Percentiles rank a stretch among this genome's conserved stretches.
Evolutionary conservation across 2,888 invertebrate species (phyloP).

Genomic region (Ichneumon xanthorius): DNA sequence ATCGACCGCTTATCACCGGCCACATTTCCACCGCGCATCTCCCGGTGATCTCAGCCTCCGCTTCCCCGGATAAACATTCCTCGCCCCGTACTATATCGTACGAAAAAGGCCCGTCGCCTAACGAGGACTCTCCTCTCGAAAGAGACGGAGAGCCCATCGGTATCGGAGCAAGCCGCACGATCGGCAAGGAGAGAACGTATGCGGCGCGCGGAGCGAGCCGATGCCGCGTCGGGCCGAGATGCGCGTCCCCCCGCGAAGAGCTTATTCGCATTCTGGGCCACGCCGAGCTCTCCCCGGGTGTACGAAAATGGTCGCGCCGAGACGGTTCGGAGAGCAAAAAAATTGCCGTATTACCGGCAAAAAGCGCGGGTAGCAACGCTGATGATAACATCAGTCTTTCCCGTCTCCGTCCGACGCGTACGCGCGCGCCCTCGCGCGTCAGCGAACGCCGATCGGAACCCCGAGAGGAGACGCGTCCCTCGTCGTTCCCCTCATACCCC

Average conservation of each 20-base stretch:
- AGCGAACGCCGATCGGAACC: slow-evolving; percentile 7
- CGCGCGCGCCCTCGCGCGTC: slow-evolving; percentile 38
- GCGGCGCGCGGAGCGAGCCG: neutral
- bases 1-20: neutral
- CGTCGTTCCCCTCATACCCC: slow-evolving; percentile 65
- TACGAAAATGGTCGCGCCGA: slow-evolving; percentile 63
- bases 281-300: slow-evolving; percentile 38
- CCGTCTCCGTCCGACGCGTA: slow-evolving; percentile 65
- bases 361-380: slow-evolving; percentile 74
- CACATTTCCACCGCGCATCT: neutral
- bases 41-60: neutral
- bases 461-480: slow-evolving; percentile 30
- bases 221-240: slow-evolving; percentile 18
- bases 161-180: neutral
- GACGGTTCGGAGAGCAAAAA: slow-evolving; percentile 55
- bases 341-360: slow-evolving; percentile 71
- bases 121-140: slow-evolving; percentile 16
- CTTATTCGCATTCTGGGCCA: slow-evolving; percentile 67
- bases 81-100: neutral
- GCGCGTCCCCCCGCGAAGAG: slow-evolving; percentile 39
- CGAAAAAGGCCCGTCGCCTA: slow-evolving; percentile 23
- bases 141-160: neutral
- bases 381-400: slow-evolving; percentile 82
- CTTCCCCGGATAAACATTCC: slow-evolving; percentile 19
- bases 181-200: slow-evolving; percentile 24